Evolutionary conservation across 2,888 invertebrate species (phyloP).

Genomic region (Desoria tigrina): DNA sequence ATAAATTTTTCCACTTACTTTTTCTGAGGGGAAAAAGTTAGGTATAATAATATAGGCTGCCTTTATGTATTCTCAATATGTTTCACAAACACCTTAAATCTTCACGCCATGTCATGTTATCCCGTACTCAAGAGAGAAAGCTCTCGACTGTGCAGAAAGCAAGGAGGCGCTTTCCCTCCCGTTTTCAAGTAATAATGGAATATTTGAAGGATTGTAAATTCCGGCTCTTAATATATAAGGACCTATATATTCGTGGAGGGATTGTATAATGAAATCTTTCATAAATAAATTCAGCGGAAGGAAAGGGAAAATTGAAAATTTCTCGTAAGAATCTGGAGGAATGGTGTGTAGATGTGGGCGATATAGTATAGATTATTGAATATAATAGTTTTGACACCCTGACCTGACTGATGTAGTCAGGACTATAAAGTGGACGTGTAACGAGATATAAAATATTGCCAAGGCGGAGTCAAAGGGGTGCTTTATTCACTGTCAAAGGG

Average conservation of each 20-base stretch:
- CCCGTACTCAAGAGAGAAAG: background rate
- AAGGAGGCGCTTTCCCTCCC: no score
- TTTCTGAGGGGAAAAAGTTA: background rate
- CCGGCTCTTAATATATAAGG: conserved; percentile 3
- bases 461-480: conserved; percentile 43
- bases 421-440: conserved; percentile 20
- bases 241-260: conserved; percentile 1
- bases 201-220: background rate
- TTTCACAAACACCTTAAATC: conserved; percentile 7
- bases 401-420: conserved; percentile 30
- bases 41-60: no score
- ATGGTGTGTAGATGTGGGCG: background rate
- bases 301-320: conserved; percentile 42
- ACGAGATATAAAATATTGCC: conserved; percentile 44
- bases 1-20: background rate
- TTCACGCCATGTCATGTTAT: background rate
- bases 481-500: conserved; percentile 20
- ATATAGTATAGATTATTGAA: background rate
- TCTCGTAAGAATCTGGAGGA: conserved; percentile 9
- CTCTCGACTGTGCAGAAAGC: no score
- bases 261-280: conserved; percentile 9
- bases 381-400: conserved; percentile 40
- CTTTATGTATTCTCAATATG: conserved; percentile 17
- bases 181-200: no score
- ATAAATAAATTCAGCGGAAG: conserved; percentile 14